Conservation (phyloP, 2,888 invertebrate genomes). For the Hemistola chrysoprasaria region DNA sequence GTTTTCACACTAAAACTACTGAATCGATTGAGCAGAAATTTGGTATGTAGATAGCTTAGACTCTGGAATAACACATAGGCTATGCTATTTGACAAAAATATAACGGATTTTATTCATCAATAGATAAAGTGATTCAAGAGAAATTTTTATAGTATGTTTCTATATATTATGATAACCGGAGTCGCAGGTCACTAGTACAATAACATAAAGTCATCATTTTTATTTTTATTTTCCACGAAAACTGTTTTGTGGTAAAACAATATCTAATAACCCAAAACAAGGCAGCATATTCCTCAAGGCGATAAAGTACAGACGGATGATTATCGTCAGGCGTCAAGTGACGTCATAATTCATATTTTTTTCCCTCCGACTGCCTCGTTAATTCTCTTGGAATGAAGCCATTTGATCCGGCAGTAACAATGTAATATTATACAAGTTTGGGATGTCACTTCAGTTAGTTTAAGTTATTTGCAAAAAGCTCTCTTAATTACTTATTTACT, state of each 20-base stretch:
- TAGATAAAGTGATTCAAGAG: too few relatives aligned
- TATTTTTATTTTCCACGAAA: background rate
- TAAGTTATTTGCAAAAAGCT: slow-evolving; percentile 37
- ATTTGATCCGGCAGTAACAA: slow-evolving; percentile 51
- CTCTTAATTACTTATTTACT: too few relatives aligned
- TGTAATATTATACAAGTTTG: slow-evolving; percentile 42
- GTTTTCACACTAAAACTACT: too few relatives aligned
- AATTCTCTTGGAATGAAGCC: slow-evolving; percentile 53
- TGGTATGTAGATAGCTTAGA: too few relatives aligned
- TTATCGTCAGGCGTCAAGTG: slow-evolving; percentile 53
- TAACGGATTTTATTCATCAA: too few relatives aligned
- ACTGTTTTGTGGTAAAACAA: slow-evolving; percentile 7
- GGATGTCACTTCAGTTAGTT: slow-evolving; percentile 39
- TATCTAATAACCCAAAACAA: slow-evolving; percentile 43
- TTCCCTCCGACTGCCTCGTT: slow-evolving; percentile 42
- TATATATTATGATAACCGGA: too few relatives aligned
- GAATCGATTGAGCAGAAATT: too few relatives aligned
- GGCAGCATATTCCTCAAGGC: slow-evolving; percentile 43
- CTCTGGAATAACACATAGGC: too few relatives aligned
- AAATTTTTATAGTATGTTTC: too few relatives aligned
- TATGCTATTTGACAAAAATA: too few relatives aligned
- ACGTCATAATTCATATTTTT: slow-evolving; percentile 58
- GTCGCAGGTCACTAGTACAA: too few relatives aligned
- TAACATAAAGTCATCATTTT: too few relatives aligned
- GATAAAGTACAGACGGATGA: slow-evolving; percentile 51